Percentiles rank a stretch among this genome's conserved stretches.
Evolutionary conservation across 2,888 invertebrate genomes (phyloP).

Genomic region (Hypomecis punctinalis): DNA sequence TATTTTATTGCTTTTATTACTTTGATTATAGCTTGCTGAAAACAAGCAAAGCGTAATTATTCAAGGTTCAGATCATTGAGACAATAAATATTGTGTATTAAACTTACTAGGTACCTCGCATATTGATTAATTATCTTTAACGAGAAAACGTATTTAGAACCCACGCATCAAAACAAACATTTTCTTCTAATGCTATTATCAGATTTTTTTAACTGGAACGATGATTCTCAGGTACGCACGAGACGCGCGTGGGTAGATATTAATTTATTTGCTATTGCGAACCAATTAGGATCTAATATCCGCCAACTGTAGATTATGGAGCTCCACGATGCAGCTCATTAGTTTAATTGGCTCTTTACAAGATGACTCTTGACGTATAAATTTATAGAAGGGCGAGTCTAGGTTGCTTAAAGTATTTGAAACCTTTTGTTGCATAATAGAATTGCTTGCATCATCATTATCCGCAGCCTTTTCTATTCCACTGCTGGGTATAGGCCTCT

Average conservation of each 20-base stretch:
- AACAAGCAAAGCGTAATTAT: no score
- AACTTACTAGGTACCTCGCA: no score
- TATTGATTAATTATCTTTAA: background rate
- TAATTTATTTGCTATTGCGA: conserved; percentile 10
- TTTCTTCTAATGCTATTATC: background rate
- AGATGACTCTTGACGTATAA: conserved; percentile 7
- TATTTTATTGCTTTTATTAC: no score
- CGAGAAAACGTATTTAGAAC: no score
- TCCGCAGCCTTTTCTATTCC: no score
- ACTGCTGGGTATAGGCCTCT: no score
- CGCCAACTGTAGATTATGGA: conserved; percentile 44
- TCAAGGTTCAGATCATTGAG: no score
- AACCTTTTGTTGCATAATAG: background rate
- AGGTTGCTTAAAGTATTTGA: background rate
- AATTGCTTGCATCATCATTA: no score
- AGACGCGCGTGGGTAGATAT: background rate
- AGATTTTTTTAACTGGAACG: background rate
- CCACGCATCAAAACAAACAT: background rate
- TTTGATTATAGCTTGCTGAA: no score
- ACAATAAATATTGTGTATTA: no score
- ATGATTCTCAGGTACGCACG: background rate
- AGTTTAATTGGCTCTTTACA: conserved; percentile 21
- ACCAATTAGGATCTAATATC: conserved; percentile 20
- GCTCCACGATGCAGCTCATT: conserved; percentile 34
- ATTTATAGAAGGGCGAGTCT: background rate